Percentiles rank a stretch among this genome's conserved stretches.
phyloP scores from a whole-genome alignment of 1,140 invertebrate genomes.

The Wiebesia pumilae region DNA sequence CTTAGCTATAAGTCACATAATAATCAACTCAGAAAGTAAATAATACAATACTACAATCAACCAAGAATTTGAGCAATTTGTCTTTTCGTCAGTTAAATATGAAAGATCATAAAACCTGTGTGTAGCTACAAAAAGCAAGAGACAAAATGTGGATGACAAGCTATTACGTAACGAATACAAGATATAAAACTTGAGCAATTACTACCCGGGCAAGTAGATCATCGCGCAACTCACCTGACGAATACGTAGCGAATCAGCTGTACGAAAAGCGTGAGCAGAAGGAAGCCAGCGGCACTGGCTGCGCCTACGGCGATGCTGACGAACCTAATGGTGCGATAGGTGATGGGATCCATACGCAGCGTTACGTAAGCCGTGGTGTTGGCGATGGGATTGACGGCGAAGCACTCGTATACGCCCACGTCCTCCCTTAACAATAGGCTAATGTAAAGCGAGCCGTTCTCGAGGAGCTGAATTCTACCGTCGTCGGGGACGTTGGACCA shows the following conservation, averaged over 20 bases:
- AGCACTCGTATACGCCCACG: constrained; percentile 91
- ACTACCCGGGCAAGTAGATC: too few relatives aligned
- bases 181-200: too few relatives aligned
- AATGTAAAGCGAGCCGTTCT: constrained; percentile 83
- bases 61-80: too few relatives aligned
- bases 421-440: constrained; percentile 82
- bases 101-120: too few relatives aligned
- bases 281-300: constrained; percentile 85
- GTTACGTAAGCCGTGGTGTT: constrained; percentile 84
- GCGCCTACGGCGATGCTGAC: constrained; percentile 88
- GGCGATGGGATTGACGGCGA: constrained; percentile 87
- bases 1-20: too few relatives aligned
- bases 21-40: too few relatives aligned
- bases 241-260: constrained; percentile 84
- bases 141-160: too few relatives aligned
- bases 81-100: too few relatives aligned
- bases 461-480: constrained; percentile 74
- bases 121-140: too few relatives aligned
- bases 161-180: not conserved
- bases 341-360: constrained; percentile 87
- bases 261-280: constrained; percentile 84
- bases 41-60: too few relatives aligned
- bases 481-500: constrained; percentile 66
- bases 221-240: constrained; percentile 78
- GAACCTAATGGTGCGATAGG: constrained; percentile 88